A percentile compares a stretch with the other conserved stretches of the same genome.
These are phyloP conservation scores for Chirona hameri DNA, from an alignment of 2,888 invertebrate species.

Conservation along the genomic window DNA sequence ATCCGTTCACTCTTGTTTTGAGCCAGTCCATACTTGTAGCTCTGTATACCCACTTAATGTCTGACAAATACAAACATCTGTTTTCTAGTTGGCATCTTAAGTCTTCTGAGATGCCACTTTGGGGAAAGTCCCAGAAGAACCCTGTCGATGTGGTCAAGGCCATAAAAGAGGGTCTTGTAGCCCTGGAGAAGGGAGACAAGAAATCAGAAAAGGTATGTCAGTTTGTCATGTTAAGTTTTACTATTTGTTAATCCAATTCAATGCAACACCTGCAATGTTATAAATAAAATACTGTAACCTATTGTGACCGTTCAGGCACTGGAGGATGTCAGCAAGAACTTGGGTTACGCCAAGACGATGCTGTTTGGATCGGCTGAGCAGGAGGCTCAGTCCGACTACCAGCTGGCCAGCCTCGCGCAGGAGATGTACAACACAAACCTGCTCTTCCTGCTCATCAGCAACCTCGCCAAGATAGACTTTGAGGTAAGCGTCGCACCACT, in stretches of 20 bases:
- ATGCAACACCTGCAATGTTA: no score
- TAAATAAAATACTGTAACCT: no score
- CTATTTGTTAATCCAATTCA: no score
- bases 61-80: neutral
- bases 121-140: constrained; percentile 96
- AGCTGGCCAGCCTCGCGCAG: constrained; percentile 92
- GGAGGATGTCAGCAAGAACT: constrained; percentile 97
- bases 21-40: no score
- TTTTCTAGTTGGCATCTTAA: neutral
- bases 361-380: constrained; percentile 91
- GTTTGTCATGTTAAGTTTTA: no score
- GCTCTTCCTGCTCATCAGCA: constrained; percentile 84
- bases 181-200: constrained; percentile 90
- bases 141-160: constrained; percentile 94
- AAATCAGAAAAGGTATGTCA: constrained; percentile 81
- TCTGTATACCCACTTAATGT: no score
- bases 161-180: constrained; percentile 86
- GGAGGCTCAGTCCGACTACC: constrained; percentile 76
- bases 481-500: constrained; percentile 56
- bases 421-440: constrained; percentile 97
- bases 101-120: constrained; percentile 72
- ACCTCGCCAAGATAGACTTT: constrained; percentile 66
- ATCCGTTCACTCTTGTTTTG: no score
- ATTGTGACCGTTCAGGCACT: no score
- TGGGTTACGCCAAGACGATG: constrained; percentile 94